Evolutionary conservation across 1,140 invertebrate genomes (phyloP).

Genomic region (Mactra quadrangularis): DNA sequence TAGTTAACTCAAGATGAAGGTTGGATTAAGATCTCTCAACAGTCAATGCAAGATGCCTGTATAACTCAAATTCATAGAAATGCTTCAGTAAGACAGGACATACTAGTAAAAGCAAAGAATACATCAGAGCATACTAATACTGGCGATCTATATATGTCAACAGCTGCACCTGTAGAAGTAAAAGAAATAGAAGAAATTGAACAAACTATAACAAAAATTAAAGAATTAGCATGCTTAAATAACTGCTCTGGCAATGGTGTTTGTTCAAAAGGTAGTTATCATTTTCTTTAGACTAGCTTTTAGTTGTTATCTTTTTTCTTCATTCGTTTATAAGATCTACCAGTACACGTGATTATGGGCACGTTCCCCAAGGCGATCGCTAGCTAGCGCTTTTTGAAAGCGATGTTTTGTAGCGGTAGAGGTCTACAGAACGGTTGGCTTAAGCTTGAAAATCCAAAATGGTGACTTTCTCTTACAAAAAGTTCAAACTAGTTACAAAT

Average conservation of each 20-base stretch:
- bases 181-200: conserved; percentile 6
- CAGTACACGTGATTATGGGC: too few species aligned
- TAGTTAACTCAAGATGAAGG: not conserved
- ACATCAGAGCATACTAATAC: not conserved
- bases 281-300: too few species aligned
- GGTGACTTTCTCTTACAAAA: too few species aligned
- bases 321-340: too few species aligned
- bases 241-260: not conserved
- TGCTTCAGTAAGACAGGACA: not conserved
- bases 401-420: too few species aligned
- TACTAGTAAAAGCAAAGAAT: not conserved
- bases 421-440: too few species aligned
- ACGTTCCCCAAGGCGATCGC: too few species aligned
- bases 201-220: not conserved
- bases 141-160: not conserved
- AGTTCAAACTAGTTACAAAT: too few species aligned
- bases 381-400: too few species aligned
- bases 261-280: conserved; percentile 22
- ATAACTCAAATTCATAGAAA: conserved; percentile 13
- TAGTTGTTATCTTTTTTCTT: too few species aligned
- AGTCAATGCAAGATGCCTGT: conserved; percentile 26
- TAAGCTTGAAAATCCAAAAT: too few species aligned
- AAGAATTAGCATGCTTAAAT: conserved; percentile 12
- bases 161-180: not conserved
- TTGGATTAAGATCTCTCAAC: not conserved